Evolutionary conservation across 2,113 vertebrate species (phyloP).

Genomic region (Sander lucioperca): DNA sequence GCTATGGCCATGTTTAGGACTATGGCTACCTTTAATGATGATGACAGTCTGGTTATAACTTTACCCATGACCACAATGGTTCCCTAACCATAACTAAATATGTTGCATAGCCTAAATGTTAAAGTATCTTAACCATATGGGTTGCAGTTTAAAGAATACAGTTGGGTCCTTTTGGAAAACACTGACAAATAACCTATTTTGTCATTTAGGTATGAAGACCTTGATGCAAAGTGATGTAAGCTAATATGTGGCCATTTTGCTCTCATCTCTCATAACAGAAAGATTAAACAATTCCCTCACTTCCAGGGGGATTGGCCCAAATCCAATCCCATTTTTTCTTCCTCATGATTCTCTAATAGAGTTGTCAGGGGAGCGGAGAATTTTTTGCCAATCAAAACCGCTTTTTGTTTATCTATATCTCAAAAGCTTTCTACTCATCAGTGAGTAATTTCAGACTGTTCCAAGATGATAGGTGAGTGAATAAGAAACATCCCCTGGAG

Average conservation of each 20-base stretch:
- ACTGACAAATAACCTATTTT: not conserved
- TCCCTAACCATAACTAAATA: not conserved
- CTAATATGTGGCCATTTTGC: conserved; percentile 33
- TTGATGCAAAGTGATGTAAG: conserved; percentile 11
- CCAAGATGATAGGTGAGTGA: conserved; percentile 88
- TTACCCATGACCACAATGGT: not conserved
- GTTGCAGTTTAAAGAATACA: not conserved
- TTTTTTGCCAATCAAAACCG: conserved; percentile 80
- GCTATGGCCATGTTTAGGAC: too few species aligned
- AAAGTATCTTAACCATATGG: not conserved
- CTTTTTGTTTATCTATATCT: conserved; percentile 84
- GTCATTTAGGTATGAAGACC: conserved; percentile 8
- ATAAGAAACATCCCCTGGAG: conserved; percentile 89
- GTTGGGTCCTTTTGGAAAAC: conserved; percentile 1
- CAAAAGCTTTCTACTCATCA: conserved; percentile 86
- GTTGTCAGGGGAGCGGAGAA: conserved; percentile 64
- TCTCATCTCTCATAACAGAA: conserved; percentile 29
- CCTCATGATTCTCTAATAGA: conserved; percentile 73
- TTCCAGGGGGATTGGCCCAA: conserved; percentile 40
- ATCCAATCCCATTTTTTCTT: conserved; percentile 58
- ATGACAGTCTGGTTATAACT: conserved; percentile 2
- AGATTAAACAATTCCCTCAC: conserved; percentile 45
- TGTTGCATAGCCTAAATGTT: not conserved
- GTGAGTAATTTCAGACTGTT: conserved; percentile 88
- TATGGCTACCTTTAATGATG: not conserved